Evolutionary conservation across 2,888 invertebrate species (phyloP).

Genomic region (Cataglyphis cursor): DNA sequence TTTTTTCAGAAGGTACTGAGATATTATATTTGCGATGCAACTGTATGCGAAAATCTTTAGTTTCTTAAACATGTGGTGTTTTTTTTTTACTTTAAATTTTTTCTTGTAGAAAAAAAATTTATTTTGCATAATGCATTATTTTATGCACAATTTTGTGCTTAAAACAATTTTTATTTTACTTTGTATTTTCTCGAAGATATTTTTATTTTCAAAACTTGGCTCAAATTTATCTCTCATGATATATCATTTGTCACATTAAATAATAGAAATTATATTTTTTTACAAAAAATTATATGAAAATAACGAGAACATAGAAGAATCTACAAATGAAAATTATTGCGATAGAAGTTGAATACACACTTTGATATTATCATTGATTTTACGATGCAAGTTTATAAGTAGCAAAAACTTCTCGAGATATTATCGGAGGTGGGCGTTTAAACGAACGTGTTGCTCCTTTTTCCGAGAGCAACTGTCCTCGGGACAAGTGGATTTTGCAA

Average conservation of each 20-base stretch:
- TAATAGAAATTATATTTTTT: neutral
- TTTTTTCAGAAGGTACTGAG: conserved; percentile 18
- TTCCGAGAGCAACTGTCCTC: conserved; percentile 61
- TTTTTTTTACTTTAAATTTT: neutral
- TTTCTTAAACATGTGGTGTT: conserved; percentile 23
- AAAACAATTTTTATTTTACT: neutral
- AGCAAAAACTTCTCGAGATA: conserved; percentile 28
- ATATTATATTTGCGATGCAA: conserved; percentile 59
- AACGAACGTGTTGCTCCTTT: conserved; percentile 66
- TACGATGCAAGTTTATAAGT: neutral
- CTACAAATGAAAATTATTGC: neutral
- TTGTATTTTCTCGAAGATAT: neutral
- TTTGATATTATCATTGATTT: neutral
- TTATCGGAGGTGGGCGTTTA: conserved; percentile 54
- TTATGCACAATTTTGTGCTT: neutral
- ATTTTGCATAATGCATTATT: neutral
- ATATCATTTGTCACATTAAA: neutral
- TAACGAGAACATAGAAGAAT: neutral
- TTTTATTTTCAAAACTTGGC: neutral
- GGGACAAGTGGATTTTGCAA: conserved; percentile 67
- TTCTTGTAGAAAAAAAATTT: neutral
- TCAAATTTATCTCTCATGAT: neutral
- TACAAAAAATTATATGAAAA: neutral
- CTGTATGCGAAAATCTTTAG: conserved; percentile 41
- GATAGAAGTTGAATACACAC: neutral